A percentile compares a stretch with the other conserved stretches of the same genome.
phyloP scores from a whole-genome alignment of 2,797 vertebrate species.

The Nyctalus aviator region DNA sequence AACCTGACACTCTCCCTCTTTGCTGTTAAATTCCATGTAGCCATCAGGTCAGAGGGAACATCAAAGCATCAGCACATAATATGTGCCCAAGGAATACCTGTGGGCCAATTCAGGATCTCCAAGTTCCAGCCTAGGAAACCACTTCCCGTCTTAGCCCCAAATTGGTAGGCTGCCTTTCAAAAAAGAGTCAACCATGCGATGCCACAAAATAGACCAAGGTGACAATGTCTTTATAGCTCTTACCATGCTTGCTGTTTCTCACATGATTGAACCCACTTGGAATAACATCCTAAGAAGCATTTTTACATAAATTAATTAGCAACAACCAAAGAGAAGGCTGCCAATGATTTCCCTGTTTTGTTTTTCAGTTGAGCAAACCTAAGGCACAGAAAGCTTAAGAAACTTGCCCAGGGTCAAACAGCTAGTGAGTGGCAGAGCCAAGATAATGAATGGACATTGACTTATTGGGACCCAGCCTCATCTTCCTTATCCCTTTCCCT shows the following conservation, averaged over 20 bases:
- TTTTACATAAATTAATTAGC: background rate
- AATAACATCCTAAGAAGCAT: background rate
- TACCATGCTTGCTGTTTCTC: accelerated
- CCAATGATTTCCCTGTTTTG: background rate
- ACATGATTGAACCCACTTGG: background rate
- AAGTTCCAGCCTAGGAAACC: background rate
- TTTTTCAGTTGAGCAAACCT: background rate
- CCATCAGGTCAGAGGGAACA: background rate
- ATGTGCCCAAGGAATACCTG: no score
- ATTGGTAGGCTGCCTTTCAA: background rate
- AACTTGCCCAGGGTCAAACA: background rate
- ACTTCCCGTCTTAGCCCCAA: background rate
- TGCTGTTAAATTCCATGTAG: background rate
- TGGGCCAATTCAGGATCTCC: background rate
- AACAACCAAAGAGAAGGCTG: no score
- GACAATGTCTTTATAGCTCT: accelerated
- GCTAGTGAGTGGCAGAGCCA: background rate
- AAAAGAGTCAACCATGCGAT: background rate
- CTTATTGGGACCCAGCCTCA: accelerated
- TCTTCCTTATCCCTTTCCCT: background rate
- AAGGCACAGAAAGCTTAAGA: background rate
- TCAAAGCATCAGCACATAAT: background rate
- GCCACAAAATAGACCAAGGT: background rate
- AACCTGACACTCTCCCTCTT: background rate
- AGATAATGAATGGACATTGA: accelerated